Conservation (phyloP, 2,888 invertebrate species). For the Agrotis ipsilon region DNA sequence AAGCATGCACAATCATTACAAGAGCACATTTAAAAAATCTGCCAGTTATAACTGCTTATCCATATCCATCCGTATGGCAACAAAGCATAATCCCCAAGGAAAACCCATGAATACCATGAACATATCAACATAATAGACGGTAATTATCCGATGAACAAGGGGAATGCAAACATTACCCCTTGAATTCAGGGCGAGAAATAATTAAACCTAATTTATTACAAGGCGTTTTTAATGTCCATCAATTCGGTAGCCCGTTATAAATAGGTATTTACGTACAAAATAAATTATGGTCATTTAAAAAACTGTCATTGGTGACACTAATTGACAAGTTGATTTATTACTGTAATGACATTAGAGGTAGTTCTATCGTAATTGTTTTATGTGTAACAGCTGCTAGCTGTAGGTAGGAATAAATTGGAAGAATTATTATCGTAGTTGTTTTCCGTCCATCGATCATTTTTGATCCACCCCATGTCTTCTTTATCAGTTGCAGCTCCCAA, state of each 20-base stretch:
- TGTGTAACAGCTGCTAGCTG: constrained; percentile 50
- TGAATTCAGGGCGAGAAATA: constrained; percentile 57
- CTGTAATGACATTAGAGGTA: constrained; percentile 45
- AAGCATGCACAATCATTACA: not conserved
- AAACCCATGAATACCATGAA: constrained; percentile 16
- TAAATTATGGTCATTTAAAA: constrained; percentile 59
- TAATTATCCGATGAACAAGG: constrained; percentile 47
- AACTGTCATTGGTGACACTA: constrained; percentile 59
- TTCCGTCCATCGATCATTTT: constrained; percentile 36
- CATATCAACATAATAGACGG: constrained; percentile 36
- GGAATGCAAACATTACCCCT: constrained; percentile 29
- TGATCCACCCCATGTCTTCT: constrained; percentile 28
- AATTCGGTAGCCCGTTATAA: constrained; percentile 61
- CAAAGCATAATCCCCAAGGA: constrained; percentile 28
- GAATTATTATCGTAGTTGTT: constrained; percentile 27
- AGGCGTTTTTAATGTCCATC: constrained; percentile 44
- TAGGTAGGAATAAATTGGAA: constrained; percentile 15
- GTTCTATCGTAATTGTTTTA: constrained; percentile 42
- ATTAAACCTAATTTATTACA: constrained; percentile 60
- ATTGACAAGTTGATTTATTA: constrained; percentile 67
- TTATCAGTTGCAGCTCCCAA: constrained; percentile 28
- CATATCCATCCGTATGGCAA: not conserved
- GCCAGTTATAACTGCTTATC: not conserved
- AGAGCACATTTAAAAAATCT: constrained; percentile 17
- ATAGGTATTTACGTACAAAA: constrained; percentile 47